These are phyloP conservation scores for Tupaia chinensis DNA, from an alignment of 2,113 vertebrate genomes.

Conservation along the genomic window DNA sequence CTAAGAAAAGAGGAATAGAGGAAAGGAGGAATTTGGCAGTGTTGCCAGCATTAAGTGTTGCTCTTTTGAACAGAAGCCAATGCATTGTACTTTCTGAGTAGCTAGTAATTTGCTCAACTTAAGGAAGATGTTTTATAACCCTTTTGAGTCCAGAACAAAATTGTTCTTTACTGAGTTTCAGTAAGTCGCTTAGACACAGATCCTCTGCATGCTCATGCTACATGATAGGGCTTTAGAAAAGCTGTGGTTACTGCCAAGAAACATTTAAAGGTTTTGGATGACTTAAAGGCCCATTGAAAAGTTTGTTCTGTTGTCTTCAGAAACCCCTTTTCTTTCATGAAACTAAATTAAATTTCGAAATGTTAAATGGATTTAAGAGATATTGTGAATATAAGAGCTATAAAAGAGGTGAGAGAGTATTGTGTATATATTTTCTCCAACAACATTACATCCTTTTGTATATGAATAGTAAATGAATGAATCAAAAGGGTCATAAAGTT, in stretches of 20 bases:
- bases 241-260: background rate
- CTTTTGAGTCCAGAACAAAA: conserved; percentile 51
- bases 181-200: background rate
- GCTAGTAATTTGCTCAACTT: conserved; percentile 66
- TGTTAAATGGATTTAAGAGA: conserved; percentile 30
- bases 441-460: background rate
- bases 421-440: background rate
- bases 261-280: background rate
- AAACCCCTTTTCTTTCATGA: background rate
- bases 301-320: conserved; percentile 28
- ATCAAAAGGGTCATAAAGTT: conserved; percentile 19
- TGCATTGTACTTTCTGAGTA: conserved; percentile 58
- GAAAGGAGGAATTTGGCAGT: conserved; percentile 64
- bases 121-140: conserved; percentile 61
- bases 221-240: background rate
- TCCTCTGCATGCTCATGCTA: background rate
- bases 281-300: conserved; percentile 12
- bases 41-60: conserved; percentile 59
- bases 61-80: conserved; percentile 74
- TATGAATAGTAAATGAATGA: conserved; percentile 38
- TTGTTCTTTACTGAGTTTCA: conserved; percentile 60
- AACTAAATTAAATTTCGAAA: conserved; percentile 54
- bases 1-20: conserved; percentile 53
- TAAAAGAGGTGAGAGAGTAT: conserved; percentile 17
- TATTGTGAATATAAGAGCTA: background rate